Percentiles rank a stretch among this genome's conserved stretches.
phyloP scores from a whole-genome alignment of 2,888 invertebrate species.

The Zonitis immaculata region DNA sequence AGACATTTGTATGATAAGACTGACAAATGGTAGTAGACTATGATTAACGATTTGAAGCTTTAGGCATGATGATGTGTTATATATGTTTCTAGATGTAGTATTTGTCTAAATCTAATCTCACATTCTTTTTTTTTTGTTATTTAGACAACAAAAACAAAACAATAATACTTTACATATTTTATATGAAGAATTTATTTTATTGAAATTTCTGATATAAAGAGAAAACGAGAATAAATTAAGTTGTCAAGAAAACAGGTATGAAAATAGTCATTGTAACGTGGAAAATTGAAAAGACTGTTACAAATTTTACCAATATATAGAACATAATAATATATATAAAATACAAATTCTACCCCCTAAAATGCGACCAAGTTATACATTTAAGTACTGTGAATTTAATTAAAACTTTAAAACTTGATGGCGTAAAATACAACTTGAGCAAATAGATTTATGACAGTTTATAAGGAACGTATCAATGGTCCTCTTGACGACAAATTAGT shows the following conservation, averaged over 20 bases:
- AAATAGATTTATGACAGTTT: conserved; percentile 45
- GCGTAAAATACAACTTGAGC: conserved; percentile 37
- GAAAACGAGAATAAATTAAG: conserved; percentile 10
- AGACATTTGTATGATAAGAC: conserved; percentile 33
- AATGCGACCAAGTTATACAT: conserved; percentile 10
- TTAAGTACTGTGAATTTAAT: conserved; percentile 34
- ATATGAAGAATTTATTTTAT: too few species aligned
- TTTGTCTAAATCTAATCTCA: conserved; percentile 18
- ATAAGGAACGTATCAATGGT: conserved; percentile 44
- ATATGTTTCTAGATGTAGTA: too few species aligned
- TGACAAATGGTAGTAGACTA: conserved; percentile 36
- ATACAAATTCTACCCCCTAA: too few species aligned
- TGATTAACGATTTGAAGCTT: conserved; percentile 31
- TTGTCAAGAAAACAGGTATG: not conserved
- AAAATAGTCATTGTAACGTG: conserved; percentile 4
- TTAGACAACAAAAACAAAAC: too few species aligned
- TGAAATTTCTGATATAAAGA: too few species aligned
- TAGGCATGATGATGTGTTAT: conserved; percentile 24
- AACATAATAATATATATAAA: conserved; percentile 4
- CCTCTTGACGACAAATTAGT: conserved; percentile 44
- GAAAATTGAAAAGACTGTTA: conserved; percentile 9
- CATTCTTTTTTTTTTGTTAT: too few species aligned
- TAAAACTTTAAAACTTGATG: conserved; percentile 36
- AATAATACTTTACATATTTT: too few species aligned
- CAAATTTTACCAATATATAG: conserved; percentile 20